Evolutionary conservation across 2,797 vertebrate species (phyloP).

Genomic region (Chrysocyon brachyurus): DNA sequence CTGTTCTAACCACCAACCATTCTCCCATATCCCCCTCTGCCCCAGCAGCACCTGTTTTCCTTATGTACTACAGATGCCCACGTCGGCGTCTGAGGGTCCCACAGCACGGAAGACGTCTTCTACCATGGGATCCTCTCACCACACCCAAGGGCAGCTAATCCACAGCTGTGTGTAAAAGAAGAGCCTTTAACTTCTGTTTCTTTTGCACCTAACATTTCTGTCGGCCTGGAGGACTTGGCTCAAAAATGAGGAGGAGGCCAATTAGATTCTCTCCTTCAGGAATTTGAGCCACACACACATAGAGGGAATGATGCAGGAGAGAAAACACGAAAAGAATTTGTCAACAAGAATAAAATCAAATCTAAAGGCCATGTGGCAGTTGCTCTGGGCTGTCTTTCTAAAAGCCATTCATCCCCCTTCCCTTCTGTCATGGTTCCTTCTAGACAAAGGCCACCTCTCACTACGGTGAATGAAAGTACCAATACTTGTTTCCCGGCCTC

Average conservation of each 20-base stretch:
- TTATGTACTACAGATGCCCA: not conserved
- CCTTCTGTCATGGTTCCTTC: not conserved
- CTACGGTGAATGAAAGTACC: not conserved
- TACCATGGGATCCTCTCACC: not conserved
- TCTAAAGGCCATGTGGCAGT: not conserved
- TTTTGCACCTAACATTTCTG: not conserved
- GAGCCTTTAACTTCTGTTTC: conserved; percentile 26
- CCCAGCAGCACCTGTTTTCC: not conserved
- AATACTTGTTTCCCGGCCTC: not conserved
- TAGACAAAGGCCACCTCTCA: not conserved
- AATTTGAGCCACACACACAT: not conserved
- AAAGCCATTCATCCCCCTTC: not conserved
- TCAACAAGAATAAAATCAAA: conserved; percentile 36
- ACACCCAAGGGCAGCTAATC: not conserved
- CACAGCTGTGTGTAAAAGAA: not conserved
- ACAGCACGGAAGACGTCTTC: not conserved
- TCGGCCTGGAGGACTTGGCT: not conserved
- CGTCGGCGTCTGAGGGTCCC: not conserved
- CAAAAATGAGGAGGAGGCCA: not conserved
- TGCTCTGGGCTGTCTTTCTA: not conserved
- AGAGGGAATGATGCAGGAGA: not conserved
- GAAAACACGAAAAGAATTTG: not conserved
- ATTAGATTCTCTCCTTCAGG: not conserved
- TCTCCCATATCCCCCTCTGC: rapidly evolving
- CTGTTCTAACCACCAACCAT: not conserved